Conservation (phyloP, 2,113 vertebrate genomes). For the Mugil cephalus region DNA sequence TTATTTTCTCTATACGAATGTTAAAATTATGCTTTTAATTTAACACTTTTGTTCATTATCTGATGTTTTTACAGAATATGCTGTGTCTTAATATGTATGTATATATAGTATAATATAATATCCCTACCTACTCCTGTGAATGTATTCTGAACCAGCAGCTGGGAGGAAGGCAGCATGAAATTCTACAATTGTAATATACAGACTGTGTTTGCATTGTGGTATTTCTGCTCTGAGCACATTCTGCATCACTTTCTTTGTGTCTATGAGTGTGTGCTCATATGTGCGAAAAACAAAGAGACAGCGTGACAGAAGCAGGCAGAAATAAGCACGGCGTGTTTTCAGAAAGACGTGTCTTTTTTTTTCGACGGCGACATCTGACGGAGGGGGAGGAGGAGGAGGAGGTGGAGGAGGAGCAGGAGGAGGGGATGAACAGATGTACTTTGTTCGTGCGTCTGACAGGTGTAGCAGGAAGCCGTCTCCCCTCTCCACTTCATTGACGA, state of each 20-base stretch:
- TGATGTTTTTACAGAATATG: too few relatives aligned
- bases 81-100: too few relatives aligned
- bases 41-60: too few relatives aligned
- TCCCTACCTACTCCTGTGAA: too few relatives aligned
- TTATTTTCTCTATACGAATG: too few relatives aligned
- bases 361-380: conserved; percentile 51
- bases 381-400: conserved; percentile 34
- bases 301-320: conserved; percentile 29
- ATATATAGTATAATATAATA: too few relatives aligned
- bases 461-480: conserved; percentile 60
- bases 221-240: conserved; percentile 6
- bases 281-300: conserved; percentile 28
- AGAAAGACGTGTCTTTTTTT: conserved; percentile 38
- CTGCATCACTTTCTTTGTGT: conserved; percentile 1
- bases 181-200: not conserved
- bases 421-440: conserved; percentile 69
- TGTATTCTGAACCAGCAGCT: too few relatives aligned
- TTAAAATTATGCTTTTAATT: too few relatives aligned
- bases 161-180: not conserved
- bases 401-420: not conserved
- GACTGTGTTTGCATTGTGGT: conserved; percentile 4
- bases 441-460: conserved; percentile 74
- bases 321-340: conserved; percentile 40
- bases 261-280: not conserved
- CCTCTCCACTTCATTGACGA: conserved; percentile 46